Base-by-base conservation (phyloP, 1,140 invertebrate species). In the Pinna nobilis region DNA sequence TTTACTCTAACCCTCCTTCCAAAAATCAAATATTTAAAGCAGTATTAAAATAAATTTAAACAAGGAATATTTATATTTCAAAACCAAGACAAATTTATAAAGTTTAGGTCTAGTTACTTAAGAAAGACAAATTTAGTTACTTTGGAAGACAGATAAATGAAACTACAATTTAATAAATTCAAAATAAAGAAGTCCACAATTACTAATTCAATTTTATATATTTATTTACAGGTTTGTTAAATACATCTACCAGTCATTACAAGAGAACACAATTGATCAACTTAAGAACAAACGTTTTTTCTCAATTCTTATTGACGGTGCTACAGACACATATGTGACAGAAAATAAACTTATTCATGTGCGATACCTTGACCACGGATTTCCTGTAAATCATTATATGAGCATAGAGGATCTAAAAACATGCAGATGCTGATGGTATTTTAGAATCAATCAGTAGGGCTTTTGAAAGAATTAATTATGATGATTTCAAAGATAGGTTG, bases 251-350 rank as follows among this genome's bases (percentile, higher is more conserved):
- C 20, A 68, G 11, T 35, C 41, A 39, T 39, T 68, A 7, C 41
- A 55, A 39, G 51, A 32, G 7, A 41, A 13, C 13, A 41, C 51
- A 13, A 51, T 33, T 23, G 28, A 68, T 5, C 20, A 49, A 15
- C 30, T 60, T 6, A 30, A 23, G 33, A 39, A 47, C 7, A 39
- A 55, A 13, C 35, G 57, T 25, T 44, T 70, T 28, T 70, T 37
- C 35, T 70, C 68, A 18, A 70, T 70, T 49, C 30, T 70, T 0
- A 70, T 61, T 47, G 68, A 61, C 37, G 68, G 41, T 18, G 39
- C 68, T 13, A 70, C 68, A 6, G 68, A 61, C 30, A 15, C 25
- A 15, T 61, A 55, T 37, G 55, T 70, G 15, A 70, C 68, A 61
- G 51, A 55, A 55, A 55, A 55, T 28, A 30, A 55, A 55, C 51